A percentile compares a stretch with the other conserved stretches of the same genome.
phyloP scores from a whole-genome alignment of 2,888 invertebrate genomes.

The Hirtodrosophila trivittata region DNA sequence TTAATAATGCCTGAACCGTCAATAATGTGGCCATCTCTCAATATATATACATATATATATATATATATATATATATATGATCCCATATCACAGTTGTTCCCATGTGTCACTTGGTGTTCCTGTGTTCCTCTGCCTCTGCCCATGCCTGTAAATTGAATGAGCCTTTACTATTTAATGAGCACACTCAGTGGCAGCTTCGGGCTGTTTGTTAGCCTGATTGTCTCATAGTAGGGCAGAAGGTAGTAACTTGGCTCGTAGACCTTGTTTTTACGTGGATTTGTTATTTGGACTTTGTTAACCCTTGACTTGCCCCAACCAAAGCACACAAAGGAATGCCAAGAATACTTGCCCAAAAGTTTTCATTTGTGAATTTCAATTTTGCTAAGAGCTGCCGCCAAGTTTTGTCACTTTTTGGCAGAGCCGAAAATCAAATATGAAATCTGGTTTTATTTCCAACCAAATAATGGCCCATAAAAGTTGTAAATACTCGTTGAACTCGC shows the following conservation, averaged over 20 bases:
- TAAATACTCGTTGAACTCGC: background rate
- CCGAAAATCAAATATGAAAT: conserved; percentile 30
- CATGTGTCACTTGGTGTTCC: background rate
- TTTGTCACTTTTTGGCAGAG: conserved; percentile 39
- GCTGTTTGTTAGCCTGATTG: conserved; percentile 3
- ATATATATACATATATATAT: conserved; percentile 8
- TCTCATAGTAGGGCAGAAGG: conserved; percentile 28
- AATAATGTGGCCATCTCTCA: conserved; percentile 51
- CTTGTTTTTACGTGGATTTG: conserved; percentile 17
- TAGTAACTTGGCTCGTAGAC: conserved; percentile 28
- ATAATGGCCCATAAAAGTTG: conserved; percentile 28
- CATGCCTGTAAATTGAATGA: background rate
- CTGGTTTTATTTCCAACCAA: conserved; percentile 1
- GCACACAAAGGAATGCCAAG: conserved; percentile 10
- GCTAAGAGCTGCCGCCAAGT: conserved; percentile 37
- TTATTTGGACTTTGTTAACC: conserved; percentile 15
- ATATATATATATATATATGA: conserved; percentile 6
- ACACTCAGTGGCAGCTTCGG: conserved; percentile 35
- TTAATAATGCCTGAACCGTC: conserved; percentile 57
- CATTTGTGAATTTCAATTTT: conserved; percentile 50
- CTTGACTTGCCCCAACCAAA: conserved; percentile 32
- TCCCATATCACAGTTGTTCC: background rate
- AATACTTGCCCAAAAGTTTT: conserved; percentile 21
- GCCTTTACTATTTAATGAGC: conserved; percentile 63
- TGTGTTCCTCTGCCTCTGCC: background rate